Conservation (phyloP, 2,888 invertebrate genomes). For the Lithophane leautieri region DNA sequence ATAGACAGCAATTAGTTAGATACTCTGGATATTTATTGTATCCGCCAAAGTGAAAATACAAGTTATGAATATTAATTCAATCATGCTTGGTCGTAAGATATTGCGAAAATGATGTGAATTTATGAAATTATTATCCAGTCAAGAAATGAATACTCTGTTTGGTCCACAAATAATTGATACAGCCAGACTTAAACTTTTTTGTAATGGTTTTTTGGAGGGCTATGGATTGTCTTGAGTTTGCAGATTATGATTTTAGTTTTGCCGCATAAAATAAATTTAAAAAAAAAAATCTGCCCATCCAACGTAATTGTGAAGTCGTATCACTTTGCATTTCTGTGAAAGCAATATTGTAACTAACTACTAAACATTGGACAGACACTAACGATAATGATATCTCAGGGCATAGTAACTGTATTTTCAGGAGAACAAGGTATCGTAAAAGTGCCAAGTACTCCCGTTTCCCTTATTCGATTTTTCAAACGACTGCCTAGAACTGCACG, state of each 20-base stretch:
- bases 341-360: background rate
- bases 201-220: background rate
- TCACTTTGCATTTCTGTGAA: background rate
- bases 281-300: too few relatives aligned
- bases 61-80: conserved; percentile 53
- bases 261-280: too few relatives aligned
- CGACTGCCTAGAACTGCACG: conserved; percentile 44
- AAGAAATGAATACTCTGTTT: background rate
- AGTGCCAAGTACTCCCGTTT: conserved; percentile 19
- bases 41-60: conserved; percentile 50
- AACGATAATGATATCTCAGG: background rate
- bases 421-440: conserved; percentile 5
- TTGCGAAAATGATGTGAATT: conserved; percentile 12
- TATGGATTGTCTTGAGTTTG: background rate
- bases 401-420: conserved; percentile 32
- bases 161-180: background rate
- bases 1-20: conserved; percentile 60
- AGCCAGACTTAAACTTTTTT: background rate
- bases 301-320: background rate
- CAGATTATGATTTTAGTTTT: background rate
- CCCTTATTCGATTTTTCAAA: conserved; percentile 58
- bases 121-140: background rate
- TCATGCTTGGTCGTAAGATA: conserved; percentile 19
- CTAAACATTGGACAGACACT: background rate
- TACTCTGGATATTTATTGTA: conserved; percentile 59